These are phyloP conservation scores for Kryphioiulus occultus DNA, from an alignment of 2,888 invertebrate species.

Conservation along the genomic window DNA sequence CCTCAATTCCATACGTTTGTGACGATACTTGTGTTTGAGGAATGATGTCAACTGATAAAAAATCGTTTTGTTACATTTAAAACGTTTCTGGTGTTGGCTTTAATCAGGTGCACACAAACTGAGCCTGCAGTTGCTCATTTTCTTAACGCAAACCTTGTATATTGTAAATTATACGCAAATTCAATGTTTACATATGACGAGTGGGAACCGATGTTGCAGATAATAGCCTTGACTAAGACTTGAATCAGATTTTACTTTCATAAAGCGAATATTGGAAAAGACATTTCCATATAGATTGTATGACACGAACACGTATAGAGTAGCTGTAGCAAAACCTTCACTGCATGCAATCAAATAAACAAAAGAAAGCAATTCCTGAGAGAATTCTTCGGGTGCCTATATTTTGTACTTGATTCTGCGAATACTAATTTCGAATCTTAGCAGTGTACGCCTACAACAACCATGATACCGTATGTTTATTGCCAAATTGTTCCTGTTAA, in stretches of 20 bases:
- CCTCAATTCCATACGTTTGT: no score
- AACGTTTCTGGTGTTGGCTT: neutral
- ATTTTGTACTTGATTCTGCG: neutral
- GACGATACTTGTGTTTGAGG: no score
- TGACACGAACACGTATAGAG: conserved; percentile 4
- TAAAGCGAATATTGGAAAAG: conserved; percentile 32
- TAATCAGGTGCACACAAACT: neutral
- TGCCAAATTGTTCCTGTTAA: neutral
- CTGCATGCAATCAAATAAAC: conserved; percentile 15
- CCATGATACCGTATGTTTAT: neutral
- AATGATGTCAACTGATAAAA: no score
- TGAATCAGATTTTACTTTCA: conserved; percentile 10
- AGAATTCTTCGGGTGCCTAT: neutral
- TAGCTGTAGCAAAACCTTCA: neutral
- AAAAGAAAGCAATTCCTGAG: conserved; percentile 18
- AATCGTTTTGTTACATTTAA: no score
- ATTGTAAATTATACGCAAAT: neutral
- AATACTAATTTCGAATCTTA: neutral
- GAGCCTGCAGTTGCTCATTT: neutral
- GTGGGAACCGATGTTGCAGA: conserved; percentile 21
- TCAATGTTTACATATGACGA: neutral
- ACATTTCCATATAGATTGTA: conserved; percentile 39
- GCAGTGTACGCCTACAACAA: neutral
- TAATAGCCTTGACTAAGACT: neutral
- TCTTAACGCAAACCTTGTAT: neutral